Base-by-base conservation (phyloP, 2,888 invertebrate genomes). In the Zaprionus bogoriensis region DNA sequence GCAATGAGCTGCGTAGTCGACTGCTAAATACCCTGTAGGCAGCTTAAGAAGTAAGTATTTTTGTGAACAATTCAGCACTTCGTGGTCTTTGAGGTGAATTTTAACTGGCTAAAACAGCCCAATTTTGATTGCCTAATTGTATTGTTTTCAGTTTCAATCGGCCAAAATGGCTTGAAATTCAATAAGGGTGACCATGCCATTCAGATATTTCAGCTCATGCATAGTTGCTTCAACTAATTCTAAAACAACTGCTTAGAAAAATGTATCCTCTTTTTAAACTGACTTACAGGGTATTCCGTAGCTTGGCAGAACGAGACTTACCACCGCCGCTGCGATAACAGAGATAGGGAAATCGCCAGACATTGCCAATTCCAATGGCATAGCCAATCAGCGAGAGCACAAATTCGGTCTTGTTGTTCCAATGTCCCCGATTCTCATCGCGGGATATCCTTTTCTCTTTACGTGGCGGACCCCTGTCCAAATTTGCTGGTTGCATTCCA, bases 301-400 rank as follows among this genome's bases (percentile, higher is more conserved):
- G n/a, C 23, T 23, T n/a, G 4, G 12, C 2, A 28, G 4, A 5
- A 9, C 79, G 27, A 2, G 6, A 22, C 88, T 85, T 76, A 89
- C 96, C 96, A 89, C 96, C 96, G 12, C 96, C 96, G 90, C 96
- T 96, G 85, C 95, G 93, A 89, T 96, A 96, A 88, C 96, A 96
- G 57, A 96, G 91, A 89, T 96, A 97, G 0, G 97, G 97, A 91
- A 97, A 97, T 69, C 96, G 92, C 96, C 96, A 96, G 9, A 97
- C 94, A 89, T 96, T 97, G 59, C 96, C 96, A 60, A 96, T 94
- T 44, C 96, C 96, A 50, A 97, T 95, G 4, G 96, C 96, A 85
- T 96, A 96, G 20, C 96, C 96, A 50, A 96, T 93, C 81, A 96
- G 95, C 22, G 96, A 95, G 54, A 97, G 91, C 30, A 97, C 90